Percentiles rank a stretch among this genome's conserved stretches.
Conservation (phyloP, 2,888 invertebrate species). For the Frankliniella fusca region DNA sequence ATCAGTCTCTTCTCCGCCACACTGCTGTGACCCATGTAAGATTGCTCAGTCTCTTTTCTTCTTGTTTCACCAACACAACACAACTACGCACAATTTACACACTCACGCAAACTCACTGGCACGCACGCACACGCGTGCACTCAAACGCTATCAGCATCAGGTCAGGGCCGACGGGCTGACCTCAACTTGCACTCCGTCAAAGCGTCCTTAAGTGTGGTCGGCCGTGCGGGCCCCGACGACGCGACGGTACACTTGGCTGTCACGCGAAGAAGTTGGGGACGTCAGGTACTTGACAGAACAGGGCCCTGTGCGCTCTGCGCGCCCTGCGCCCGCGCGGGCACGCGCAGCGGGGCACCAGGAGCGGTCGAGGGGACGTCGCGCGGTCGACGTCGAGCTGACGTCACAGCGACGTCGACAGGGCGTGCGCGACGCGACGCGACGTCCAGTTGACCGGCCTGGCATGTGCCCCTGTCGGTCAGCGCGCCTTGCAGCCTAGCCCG, state of each 20-base stretch:
- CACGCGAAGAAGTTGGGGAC: background rate
- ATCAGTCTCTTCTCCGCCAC: too few relatives aligned
- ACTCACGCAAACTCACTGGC: too few relatives aligned
- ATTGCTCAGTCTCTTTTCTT: too few relatives aligned
- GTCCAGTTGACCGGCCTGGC: background rate
- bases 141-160: too few relatives aligned
- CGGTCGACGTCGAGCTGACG: too few relatives aligned
- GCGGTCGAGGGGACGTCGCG: too few relatives aligned
- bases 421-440: background rate
- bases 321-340: background rate
- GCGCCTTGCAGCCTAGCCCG: conserved; percentile 70
- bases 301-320: background rate
- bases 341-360: too few relatives aligned
- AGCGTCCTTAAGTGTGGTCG: background rate
- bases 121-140: too few relatives aligned
- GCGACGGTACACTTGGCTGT: background rate
- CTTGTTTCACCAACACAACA: too few relatives aligned
- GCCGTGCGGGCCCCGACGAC: background rate
- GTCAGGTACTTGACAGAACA: background rate
- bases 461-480: conserved; percentile 30
- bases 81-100: too few relatives aligned
- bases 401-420: too few relatives aligned
- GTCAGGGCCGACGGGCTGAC: background rate
- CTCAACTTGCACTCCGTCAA: background rate
- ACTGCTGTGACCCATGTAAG: too few relatives aligned